Conservation (phyloP, 2,797 vertebrate genomes). For the Perodicticus potto region DNA sequence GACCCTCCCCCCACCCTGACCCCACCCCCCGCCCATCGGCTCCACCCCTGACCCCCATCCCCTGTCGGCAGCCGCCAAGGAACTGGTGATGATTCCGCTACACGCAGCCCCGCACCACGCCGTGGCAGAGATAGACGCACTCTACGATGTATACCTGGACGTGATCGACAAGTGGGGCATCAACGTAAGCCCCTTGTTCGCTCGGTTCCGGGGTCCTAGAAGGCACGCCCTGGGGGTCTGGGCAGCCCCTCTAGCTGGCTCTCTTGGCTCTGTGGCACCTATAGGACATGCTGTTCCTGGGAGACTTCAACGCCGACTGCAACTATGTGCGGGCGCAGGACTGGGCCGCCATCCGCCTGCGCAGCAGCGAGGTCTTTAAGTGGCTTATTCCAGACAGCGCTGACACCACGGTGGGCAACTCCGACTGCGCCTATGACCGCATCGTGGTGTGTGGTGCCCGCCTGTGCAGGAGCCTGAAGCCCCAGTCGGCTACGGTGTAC, state of each 20-base stretch:
- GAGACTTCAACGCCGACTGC: slow-evolving; percentile 95
- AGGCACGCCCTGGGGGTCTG: not conserved
- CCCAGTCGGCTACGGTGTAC: slow-evolving; percentile 88
- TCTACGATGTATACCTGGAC: slow-evolving; percentile 92
- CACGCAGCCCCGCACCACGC: slow-evolving; percentile 92
- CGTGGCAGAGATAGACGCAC: slow-evolving; percentile 90
- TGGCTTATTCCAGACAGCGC: slow-evolving; percentile 92
- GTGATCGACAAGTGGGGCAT: slow-evolving; percentile 91
- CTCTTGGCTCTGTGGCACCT: rapidly evolving
- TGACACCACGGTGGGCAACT: slow-evolving; percentile 93
- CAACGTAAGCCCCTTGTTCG: slow-evolving; percentile 87
- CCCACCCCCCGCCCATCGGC: rapidly evolving
- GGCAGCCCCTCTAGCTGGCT: not conserved
- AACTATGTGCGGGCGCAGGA: slow-evolving; percentile 88
- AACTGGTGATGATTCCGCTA: slow-evolving; percentile 93
- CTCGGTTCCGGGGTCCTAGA: not conserved
- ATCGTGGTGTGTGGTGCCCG: slow-evolving; percentile 91
- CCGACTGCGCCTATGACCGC: slow-evolving; percentile 94
- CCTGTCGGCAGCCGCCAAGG: slow-evolving; percentile 84
- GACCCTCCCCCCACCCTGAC: not conserved
- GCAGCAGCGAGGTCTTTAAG: slow-evolving; percentile 91
- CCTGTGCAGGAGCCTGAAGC: slow-evolving; percentile 88
- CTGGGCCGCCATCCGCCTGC: slow-evolving; percentile 92
- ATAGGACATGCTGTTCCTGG: slow-evolving; percentile 94
- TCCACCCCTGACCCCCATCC: rapidly evolving